Evolutionary conservation across 2,797 vertebrate species (phyloP).

Genomic region (Enteromius thamalakanensis): DNA sequence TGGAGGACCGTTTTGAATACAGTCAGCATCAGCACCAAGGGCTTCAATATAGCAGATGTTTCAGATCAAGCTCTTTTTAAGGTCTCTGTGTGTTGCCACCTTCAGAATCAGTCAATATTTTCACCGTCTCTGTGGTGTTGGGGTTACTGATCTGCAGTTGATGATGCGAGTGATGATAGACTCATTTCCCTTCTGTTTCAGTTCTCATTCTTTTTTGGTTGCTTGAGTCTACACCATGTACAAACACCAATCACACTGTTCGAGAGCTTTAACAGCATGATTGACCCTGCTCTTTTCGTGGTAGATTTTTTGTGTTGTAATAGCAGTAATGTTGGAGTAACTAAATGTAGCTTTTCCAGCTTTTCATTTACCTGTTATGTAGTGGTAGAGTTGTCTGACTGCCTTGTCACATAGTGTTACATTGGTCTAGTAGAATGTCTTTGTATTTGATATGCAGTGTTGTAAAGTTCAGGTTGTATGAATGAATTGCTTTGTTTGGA

Average conservation of each 20-base stretch:
- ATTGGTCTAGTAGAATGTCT: too few species aligned
- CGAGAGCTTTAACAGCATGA: not conserved
- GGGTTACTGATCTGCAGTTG: not conserved
- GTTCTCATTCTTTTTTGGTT: not conserved
- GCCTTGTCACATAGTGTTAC: too few species aligned
- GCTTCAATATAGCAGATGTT: conserved; percentile 3
- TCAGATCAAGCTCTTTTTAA: not conserved
- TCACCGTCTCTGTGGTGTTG: not conserved
- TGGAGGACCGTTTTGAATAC: not conserved
- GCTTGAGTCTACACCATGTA: not conserved
- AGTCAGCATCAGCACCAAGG: conserved; percentile 11
- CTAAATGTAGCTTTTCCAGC: not conserved
- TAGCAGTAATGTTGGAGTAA: not conserved
- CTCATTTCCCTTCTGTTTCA: not conserved
- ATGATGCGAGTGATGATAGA: conserved; percentile 10
- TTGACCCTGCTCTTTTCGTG: not conserved
- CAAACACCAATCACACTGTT: not conserved
- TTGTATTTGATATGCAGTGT: too few species aligned
- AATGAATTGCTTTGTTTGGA: too few species aligned
- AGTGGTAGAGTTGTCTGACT: too few species aligned
- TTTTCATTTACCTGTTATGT: not conserved
- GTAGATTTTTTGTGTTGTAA: not conserved
- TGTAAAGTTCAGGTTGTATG: too few species aligned
- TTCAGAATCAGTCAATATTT: conserved; percentile 3
- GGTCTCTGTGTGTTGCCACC: not conserved